These are phyloP conservation scores for Epicauta chinensis DNA, from an alignment of 1,140 invertebrate species.

Conservation along the genomic window DNA sequence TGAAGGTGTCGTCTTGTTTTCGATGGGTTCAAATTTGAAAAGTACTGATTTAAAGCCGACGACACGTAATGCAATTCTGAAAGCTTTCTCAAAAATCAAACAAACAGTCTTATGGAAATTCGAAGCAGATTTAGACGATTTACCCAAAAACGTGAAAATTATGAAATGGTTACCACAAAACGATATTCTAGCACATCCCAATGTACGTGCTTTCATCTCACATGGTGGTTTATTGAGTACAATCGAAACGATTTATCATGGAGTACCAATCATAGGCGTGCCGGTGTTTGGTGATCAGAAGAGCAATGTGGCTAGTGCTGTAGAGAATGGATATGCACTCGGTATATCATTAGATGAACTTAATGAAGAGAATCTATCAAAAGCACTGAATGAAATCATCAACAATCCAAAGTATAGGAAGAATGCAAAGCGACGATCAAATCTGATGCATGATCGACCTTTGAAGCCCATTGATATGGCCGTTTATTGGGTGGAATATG, in stretches of 20 bases:
- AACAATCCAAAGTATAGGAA: slow-evolving; percentile 15
- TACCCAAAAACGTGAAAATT: slow-evolving; percentile 45
- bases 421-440: slow-evolving; percentile 1
- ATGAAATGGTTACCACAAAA: slow-evolving; percentile 53
- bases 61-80: slow-evolving; percentile 39
- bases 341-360: slow-evolving; percentile 5
- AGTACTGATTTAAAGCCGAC: slow-evolving; percentile 38
- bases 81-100: slow-evolving; percentile 44
- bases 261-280: slow-evolving; percentile 46
- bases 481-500: slow-evolving; percentile 17
- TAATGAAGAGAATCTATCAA: slow-evolving; percentile 9
- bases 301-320: slow-evolving; percentile 31
- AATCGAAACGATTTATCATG: slow-evolving; percentile 45
- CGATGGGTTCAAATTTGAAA: slow-evolving; percentile 45
- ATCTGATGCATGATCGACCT: slow-evolving; percentile 14
- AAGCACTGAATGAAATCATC: slow-evolving; percentile 16
- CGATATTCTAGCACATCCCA: slow-evolving; percentile 45
- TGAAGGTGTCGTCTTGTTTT: slow-evolving; percentile 46
- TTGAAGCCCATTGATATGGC: slow-evolving; percentile 12
- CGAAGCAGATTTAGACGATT: slow-evolving; percentile 42
- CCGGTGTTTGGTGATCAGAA: slow-evolving; percentile 40
- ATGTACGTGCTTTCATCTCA: slow-evolving; percentile 30
- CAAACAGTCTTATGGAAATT: slow-evolving; percentile 51
- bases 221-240: slow-evolving; percentile 31
- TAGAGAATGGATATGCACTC: slow-evolving; percentile 21